Evolutionary conservation across 2,797 vertebrate species (phyloP), one percentile per base, ranked within the genome.

Genomic region (Hyperoplus immaculatus): DNA sequence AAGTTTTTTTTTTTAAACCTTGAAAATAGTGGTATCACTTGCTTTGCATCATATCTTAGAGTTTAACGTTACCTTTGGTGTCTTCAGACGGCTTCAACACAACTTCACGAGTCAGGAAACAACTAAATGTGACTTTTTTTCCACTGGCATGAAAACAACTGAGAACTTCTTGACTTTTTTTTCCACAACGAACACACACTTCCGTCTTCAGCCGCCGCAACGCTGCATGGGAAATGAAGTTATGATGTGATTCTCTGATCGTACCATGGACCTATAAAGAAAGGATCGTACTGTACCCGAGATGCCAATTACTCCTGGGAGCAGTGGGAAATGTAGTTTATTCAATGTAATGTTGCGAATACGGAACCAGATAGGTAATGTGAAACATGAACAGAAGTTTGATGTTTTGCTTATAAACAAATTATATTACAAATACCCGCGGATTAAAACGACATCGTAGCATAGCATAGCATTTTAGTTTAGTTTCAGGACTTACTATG

Each of bases 161-260:
- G 84, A 93, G 74, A 94, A 95, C 87, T 94, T 29, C 29, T 29
- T 29, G 29, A 29, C 29, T 29, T 29, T 29, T 94, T 93, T 92
- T 92, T 91, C 92, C 91, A 88, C 79, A 51, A 71, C 80, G 70
- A 82, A 86, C 57, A 8, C 66, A 62, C 46, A 82, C 86, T 89
- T 95, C 93, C 92, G 84, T 5, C 15, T 69, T 85, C 9, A 45
- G 2, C 0, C 2, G 0, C 46, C 65, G 69, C 49, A 49, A 41
- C 1, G 74, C 4, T 3, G 10, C 38, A 18, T 58, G 84, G 93
- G 90, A 86, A 88, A 77, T 87, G 87, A 54, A 84, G 92, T 94
- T 83, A 68, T 0, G 0, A 0, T 1, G 8, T 0, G 0, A 0
- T 1, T 41, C 49, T 3, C 9, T 6, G n/a, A 8, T 0, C 6